Percentiles rank a stretch among this genome's conserved stretches.
Conservation (phyloP, 2,113 vertebrate species). For the Crotophaga sulcirostris region DNA sequence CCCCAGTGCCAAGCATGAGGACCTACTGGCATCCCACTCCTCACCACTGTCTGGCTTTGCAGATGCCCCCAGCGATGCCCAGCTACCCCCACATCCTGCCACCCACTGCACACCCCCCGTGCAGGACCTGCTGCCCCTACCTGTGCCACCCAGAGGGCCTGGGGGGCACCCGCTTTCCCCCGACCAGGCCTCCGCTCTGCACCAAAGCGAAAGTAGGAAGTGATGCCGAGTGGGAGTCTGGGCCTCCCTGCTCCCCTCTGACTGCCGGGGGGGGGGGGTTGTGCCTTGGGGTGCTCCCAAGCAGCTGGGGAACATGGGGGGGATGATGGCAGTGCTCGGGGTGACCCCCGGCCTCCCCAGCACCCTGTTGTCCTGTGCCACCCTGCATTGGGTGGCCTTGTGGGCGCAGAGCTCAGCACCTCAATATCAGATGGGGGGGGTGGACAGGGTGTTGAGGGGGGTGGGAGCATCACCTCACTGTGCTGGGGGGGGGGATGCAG, state of each 20-base stretch:
- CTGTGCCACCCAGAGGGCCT: neutral
- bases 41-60: fast-evolving
- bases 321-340: fast-evolving
- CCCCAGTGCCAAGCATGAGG: neutral
- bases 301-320: neutral
- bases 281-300: neutral
- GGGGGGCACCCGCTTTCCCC: neutral
- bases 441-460: neutral
- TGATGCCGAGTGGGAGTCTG: neutral
- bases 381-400: fast-evolving
- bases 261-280: neutral
- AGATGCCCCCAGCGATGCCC: fast-evolving
- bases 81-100: neutral
- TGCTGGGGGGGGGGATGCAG: no score
- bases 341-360: neutral
- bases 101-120: fast-evolving
- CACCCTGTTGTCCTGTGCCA: fast-evolving
- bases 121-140: neutral
- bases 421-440: fast-evolving
- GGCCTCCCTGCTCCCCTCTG: neutral
- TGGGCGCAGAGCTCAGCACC: neutral
- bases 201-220: conserved; percentile 62
- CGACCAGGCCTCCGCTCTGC: fast-evolving
- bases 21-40: fast-evolving
- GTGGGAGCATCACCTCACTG: neutral